Evolutionary conservation across 37 sponge, comb jelly and placozoan genomes (phyloP).

Genomic region (Oopsacas minuta): DNA sequence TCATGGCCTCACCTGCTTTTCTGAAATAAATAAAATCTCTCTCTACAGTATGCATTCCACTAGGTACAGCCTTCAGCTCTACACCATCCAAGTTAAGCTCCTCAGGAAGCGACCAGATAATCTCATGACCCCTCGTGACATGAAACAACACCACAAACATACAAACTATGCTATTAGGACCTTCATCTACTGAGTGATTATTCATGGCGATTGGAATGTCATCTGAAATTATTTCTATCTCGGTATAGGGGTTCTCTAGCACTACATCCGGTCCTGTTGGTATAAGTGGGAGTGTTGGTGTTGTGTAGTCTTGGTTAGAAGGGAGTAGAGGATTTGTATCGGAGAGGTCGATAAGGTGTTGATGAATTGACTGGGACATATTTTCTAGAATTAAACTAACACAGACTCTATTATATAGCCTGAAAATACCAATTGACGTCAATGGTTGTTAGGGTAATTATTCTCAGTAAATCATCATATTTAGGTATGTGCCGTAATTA

Average conservation of each 20-base stretch:
- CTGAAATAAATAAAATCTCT: constrained; percentile 69
- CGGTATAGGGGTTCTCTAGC: not conserved
- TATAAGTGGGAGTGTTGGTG: not conserved
- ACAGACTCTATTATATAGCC: too few species aligned
- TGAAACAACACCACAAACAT: constrained; percentile 7
- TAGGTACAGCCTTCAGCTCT: constrained; percentile 93
- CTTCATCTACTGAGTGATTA: not conserved
- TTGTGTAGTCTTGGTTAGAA: not conserved
- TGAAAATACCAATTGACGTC: too few species aligned
- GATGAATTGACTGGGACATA: too few species aligned
- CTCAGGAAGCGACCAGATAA: constrained; percentile 60
- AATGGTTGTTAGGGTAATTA: too few species aligned
- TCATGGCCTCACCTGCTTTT: constrained; percentile 8
- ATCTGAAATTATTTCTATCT: not conserved
- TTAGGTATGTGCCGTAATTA: too few species aligned
- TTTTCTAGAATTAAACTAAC: too few species aligned
- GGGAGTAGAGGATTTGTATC: not conserved
- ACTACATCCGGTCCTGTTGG: not conserved
- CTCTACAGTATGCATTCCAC: constrained; percentile 73
- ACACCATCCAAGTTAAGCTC: constrained; percentile 56
- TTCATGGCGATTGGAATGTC: not conserved
- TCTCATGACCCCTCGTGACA: constrained; percentile 11
- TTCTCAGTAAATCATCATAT: too few species aligned
- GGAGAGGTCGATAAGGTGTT: too few species aligned
- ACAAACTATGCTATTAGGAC: not conserved